A percentile compares a stretch with the other conserved stretches of the same genome.
Conservation (phyloP, 2,888 invertebrate genomes). For the Perizoma affinitatum region DNA sequence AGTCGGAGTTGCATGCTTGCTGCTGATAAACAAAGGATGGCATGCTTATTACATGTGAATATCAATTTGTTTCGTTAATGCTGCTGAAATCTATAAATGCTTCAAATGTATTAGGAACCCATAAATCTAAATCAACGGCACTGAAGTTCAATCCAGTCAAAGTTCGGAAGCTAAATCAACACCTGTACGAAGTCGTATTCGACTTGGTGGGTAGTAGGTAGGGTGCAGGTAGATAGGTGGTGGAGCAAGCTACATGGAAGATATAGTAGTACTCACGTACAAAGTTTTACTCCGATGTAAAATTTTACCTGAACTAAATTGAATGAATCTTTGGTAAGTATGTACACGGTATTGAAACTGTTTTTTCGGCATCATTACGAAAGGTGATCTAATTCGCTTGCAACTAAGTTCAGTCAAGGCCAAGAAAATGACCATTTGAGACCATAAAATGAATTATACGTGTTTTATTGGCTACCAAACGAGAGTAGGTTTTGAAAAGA, state of each 20-base stretch:
- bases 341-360: background rate
- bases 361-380: too few relatives aligned
- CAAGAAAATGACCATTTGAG: too few relatives aligned
- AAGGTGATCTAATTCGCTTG: too few relatives aligned
- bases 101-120: constrained; percentile 7
- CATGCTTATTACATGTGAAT: constrained; percentile 7
- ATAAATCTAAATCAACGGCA: constrained; percentile 5
- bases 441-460: too few relatives aligned
- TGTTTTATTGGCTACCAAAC: too few relatives aligned
- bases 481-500: too few relatives aligned
- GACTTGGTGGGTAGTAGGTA: constrained; percentile 4
- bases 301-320: background rate
- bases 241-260: background rate
- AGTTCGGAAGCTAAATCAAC: constrained; percentile 32
- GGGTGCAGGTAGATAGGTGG: background rate
- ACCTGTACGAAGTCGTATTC: constrained; percentile 26
- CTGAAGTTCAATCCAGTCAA: constrained; percentile 24
- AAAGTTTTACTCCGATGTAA: constrained; percentile 1
- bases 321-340: background rate
- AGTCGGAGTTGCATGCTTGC: constrained; percentile 18
- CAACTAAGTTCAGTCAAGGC: too few relatives aligned
- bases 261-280: background rate
- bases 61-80: background rate
- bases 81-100: constrained; percentile 7
- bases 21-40: constrained; percentile 14